Conservation (phyloP, 2,797 vertebrate genomes). For the Melanotaenia nigrans region DNA sequence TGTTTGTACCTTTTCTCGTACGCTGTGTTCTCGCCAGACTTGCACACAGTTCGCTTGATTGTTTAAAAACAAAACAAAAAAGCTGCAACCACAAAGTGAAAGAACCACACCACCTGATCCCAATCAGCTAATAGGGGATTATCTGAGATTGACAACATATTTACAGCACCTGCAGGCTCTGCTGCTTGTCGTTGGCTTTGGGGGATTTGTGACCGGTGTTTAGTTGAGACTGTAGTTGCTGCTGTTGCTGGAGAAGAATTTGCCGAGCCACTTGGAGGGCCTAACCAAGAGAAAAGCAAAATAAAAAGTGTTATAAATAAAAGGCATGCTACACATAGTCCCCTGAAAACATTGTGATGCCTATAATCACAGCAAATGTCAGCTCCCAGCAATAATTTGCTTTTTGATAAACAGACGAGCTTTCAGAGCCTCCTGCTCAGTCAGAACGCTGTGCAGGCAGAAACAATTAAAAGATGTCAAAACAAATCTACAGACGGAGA, state of each 20-base stretch:
- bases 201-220: constrained; percentile 89
- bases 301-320: constrained; percentile 46
- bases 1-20: constrained; percentile 76
- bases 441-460: constrained; percentile 28
- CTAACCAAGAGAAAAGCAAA: constrained; percentile 75
- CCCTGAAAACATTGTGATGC: constrained; percentile 59
- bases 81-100: constrained; percentile 50
- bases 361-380: constrained; percentile 36
- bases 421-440: constrained; percentile 44
- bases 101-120: constrained; percentile 28
- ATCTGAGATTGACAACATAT: constrained; percentile 27
- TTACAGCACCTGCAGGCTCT: constrained; percentile 88
- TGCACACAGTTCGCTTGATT: constrained; percentile 41
- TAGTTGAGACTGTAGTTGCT: constrained; percentile 86
- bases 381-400: constrained; percentile 42
- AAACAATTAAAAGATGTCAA: constrained; percentile 68
- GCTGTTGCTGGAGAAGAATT: constrained; percentile 90
- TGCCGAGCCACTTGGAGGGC: constrained; percentile 96
- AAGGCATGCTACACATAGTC: constrained; percentile 47
- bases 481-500: constrained; percentile 58
- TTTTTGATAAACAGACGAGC: constrained; percentile 31
- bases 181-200: constrained; percentile 93
- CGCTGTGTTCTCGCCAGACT: constrained; percentile 60
- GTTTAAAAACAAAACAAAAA: constrained; percentile 14
- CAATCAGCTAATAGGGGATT: constrained; percentile 10